A percentile compares a stretch with the other conserved stretches of the same genome.
Evolutionary conservation across 2,797 vertebrate genomes (phyloP).

Genomic region (Anableps anableps): DNA sequence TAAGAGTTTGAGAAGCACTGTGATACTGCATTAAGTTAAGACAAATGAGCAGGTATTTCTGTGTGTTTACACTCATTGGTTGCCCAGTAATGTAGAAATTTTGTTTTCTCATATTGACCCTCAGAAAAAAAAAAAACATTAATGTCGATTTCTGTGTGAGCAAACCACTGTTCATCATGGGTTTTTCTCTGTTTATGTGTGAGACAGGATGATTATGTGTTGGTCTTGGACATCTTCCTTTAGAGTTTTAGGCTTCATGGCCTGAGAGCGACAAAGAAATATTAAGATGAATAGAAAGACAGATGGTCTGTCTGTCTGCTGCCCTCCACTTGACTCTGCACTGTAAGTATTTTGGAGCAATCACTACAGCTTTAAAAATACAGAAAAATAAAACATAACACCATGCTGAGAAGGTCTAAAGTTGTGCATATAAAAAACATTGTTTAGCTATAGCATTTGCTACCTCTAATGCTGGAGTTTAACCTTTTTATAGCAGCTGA

Average conservation of each 20-base stretch:
- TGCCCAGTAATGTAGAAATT: slow-evolving; percentile 6
- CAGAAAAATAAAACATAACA: background rate
- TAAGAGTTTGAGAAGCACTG: background rate
- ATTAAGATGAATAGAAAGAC: background rate
- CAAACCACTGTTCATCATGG: slow-evolving; percentile 32
- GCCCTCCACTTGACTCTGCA: background rate
- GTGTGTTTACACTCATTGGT: background rate
- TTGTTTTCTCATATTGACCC: slow-evolving; percentile 64
- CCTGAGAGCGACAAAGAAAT: background rate
- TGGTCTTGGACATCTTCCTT: background rate
- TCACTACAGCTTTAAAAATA: background rate
- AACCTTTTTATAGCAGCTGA: background rate
- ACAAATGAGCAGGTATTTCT: background rate
- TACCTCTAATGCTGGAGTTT: background rate
- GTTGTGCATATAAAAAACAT: background rate
- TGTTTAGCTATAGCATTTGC: background rate
- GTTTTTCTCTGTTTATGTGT: background rate
- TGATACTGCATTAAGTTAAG: background rate
- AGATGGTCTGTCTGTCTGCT: background rate
- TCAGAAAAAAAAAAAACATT: slow-evolving; percentile 54
- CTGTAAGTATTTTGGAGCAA: background rate
- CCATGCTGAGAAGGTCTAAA: background rate
- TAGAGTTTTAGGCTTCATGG: background rate
- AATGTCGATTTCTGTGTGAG: slow-evolving; percentile 19
- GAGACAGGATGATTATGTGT: background rate